Conservation (phyloP, 2,888 invertebrate genomes). For the Stictocephala bisonia region DNA sequence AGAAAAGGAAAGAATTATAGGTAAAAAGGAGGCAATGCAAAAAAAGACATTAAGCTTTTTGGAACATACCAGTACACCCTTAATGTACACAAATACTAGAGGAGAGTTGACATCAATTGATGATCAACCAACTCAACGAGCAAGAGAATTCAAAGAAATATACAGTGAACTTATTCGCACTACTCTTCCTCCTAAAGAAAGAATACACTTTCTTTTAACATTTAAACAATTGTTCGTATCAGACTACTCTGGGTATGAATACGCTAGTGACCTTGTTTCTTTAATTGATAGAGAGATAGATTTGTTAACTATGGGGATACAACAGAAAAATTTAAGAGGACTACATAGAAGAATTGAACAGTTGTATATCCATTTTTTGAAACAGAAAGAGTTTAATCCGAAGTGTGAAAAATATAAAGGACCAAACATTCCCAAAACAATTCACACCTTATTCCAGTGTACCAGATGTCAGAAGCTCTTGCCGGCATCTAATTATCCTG, state of each 20-base stretch:
- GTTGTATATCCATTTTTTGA: slow-evolving; percentile 67
- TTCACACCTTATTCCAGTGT: slow-evolving; percentile 66
- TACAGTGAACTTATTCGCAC: slow-evolving; percentile 66
- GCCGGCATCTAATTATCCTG: slow-evolving; percentile 70
- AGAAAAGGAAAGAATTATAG: slow-evolving; percentile 73
- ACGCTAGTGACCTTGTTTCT: slow-evolving; percentile 70
- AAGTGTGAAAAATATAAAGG: slow-evolving; percentile 68
- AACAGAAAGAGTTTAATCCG: slow-evolving; percentile 71
- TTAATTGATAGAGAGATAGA: slow-evolving; percentile 80
- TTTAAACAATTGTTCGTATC: slow-evolving; percentile 75
- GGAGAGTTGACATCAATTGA: slow-evolving; percentile 81
- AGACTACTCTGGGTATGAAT: slow-evolving; percentile 66
- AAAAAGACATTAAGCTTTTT: slow-evolving; percentile 66
- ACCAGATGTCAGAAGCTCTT: slow-evolving; percentile 76
- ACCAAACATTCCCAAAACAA: slow-evolving; percentile 62
- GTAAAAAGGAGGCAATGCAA: slow-evolving; percentile 63
- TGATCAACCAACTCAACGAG: slow-evolving; percentile 82
- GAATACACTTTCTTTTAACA: slow-evolving; percentile 76
- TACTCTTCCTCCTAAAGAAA: slow-evolving; percentile 71
- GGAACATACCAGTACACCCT: slow-evolving; percentile 76
- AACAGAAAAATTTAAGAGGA: slow-evolving; percentile 70
- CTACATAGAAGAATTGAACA: slow-evolving; percentile 75
- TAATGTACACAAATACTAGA: slow-evolving; percentile 80
- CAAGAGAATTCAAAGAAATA: slow-evolving; percentile 79
- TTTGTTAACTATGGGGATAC: slow-evolving; percentile 74